These are phyloP conservation scores for Scomber scombrus DNA, from an alignment of 2,113 vertebrate genomes.

Conservation along the genomic window DNA sequence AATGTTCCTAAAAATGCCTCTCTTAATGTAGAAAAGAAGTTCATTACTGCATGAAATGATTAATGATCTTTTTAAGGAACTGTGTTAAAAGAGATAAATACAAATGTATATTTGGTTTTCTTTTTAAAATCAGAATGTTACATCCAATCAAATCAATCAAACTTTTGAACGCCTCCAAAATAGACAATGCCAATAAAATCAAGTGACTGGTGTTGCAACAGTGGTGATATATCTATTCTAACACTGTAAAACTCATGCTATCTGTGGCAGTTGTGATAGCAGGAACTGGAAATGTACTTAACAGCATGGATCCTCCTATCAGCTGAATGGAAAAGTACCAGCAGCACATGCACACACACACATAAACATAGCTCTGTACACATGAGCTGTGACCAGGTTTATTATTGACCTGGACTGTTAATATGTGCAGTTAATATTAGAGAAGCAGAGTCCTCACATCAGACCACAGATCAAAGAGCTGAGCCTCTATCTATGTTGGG, in stretches of 20 bases:
- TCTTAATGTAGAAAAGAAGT: no score
- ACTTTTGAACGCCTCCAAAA: no score
- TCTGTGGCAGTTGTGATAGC: background rate
- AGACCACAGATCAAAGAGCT: background rate
- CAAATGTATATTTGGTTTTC: no score
- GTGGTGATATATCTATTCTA: no score
- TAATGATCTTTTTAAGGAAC: no score
- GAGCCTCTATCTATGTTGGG: background rate
- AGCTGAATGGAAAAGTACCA: constrained; percentile 57
- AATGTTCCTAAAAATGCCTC: no score
- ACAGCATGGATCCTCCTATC: background rate
- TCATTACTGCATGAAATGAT: no score
- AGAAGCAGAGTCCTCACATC: background rate
- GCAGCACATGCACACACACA: background rate
- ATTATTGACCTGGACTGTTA: constrained; percentile 63
- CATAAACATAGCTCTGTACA: background rate
- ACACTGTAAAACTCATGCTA: background rate
- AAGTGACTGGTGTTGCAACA: no score
- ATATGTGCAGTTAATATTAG: constrained; percentile 54
- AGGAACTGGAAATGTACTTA: background rate
- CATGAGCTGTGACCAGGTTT: constrained; percentile 44
- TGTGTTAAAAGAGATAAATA: no score
- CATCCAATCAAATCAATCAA: no score
- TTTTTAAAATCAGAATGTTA: no score
- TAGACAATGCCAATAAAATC: no score